Evolutionary conservation across 2,888 invertebrate species (phyloP).

Genomic region (Ophion costatus): DNA sequence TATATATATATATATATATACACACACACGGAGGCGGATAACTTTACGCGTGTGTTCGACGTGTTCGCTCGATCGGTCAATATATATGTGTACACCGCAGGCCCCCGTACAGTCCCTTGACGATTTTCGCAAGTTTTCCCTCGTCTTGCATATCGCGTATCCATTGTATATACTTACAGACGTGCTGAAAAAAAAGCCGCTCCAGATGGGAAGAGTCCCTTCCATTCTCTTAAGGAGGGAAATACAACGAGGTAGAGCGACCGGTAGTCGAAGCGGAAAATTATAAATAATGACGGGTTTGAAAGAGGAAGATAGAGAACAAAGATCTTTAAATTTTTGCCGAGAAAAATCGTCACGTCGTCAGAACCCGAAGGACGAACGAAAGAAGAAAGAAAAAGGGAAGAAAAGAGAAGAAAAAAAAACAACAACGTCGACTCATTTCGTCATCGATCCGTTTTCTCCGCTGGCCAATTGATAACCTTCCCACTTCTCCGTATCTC

Average conservation of each 20-base stretch:
- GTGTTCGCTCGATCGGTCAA: slow-evolving; percentile 15
- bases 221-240: slow-evolving; percentile 77
- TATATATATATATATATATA: no score
- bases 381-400: background rate
- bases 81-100: background rate
- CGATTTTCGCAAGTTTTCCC: slow-evolving; percentile 29
- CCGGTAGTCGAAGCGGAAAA: slow-evolving; percentile 78
- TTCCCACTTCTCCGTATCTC: slow-evolving; percentile 28
- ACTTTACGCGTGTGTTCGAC: slow-evolving; percentile 13
- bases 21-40: slow-evolving; percentile 6
- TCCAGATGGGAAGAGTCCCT: slow-evolving; percentile 57
- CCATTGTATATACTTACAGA: slow-evolving; percentile 60
- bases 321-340: slow-evolving; percentile 57
- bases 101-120: background rate
- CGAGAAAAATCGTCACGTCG: slow-evolving; percentile 32
- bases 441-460: slow-evolving; percentile 57
- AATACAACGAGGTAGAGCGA: slow-evolving; percentile 67
- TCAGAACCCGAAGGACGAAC: background rate
- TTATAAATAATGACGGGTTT: slow-evolving; percentile 81
- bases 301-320: slow-evolving; percentile 40
- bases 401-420: slow-evolving; percentile 2
- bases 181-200: slow-evolving; percentile 57
- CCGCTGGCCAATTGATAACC: slow-evolving; percentile 37
- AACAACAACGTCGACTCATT: slow-evolving; percentile 2
- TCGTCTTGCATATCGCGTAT: slow-evolving; percentile 33